These are phyloP conservation scores for Aegotheles bennettii DNA, from an alignment of 2,113 vertebrate species.

Conservation along the genomic window DNA sequence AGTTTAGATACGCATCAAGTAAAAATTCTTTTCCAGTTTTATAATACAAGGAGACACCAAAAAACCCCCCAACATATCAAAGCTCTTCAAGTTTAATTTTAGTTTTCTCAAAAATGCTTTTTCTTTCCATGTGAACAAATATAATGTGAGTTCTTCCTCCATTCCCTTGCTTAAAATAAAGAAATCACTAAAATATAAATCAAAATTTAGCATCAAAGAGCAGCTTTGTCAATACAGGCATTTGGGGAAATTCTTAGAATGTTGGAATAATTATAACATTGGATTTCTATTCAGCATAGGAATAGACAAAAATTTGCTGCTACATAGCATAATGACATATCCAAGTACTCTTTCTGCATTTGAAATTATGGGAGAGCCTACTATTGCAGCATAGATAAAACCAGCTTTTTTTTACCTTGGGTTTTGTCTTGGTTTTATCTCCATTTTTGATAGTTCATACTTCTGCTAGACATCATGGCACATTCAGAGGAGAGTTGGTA, in stretches of 20 bases:
- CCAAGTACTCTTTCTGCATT: background rate
- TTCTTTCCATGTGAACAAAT: background rate
- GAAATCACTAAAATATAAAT: background rate
- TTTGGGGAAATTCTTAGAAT: background rate
- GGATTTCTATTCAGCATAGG: background rate
- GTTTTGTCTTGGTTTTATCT: background rate
- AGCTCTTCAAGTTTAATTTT: conserved; percentile 10
- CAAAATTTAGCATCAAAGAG: background rate
- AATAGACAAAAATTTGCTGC: background rate
- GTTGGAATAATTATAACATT: background rate
- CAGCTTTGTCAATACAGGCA: background rate
- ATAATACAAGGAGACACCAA: background rate
- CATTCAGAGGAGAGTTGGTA: background rate
- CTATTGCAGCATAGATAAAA: background rate
- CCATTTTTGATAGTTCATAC: background rate
- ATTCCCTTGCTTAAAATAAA: background rate
- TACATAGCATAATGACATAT: background rate
- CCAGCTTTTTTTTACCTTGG: background rate
- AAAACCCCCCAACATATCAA: background rate
- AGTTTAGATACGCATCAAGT: background rate
- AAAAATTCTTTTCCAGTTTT: background rate
- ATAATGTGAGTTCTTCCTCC: background rate
- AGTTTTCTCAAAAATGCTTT: background rate
- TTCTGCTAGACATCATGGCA: background rate
- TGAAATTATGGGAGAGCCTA: background rate